Base-by-base conservation (phyloP, 1,140 invertebrate species). In the Achatina immaculata region DNA sequence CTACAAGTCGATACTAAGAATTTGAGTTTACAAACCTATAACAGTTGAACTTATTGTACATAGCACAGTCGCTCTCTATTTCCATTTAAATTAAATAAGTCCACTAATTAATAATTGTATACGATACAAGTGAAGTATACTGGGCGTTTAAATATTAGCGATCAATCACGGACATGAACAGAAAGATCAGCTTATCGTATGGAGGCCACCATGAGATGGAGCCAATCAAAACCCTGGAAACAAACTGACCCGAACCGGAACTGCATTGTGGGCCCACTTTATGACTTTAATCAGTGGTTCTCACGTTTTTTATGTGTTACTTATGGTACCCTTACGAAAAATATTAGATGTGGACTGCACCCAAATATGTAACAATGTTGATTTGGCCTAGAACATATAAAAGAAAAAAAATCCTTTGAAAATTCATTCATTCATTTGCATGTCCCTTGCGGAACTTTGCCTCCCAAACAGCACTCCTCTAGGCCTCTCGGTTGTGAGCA, bases 51-150 rank as follows among this genome's bases (percentile, higher is more conserved):
- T 2, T 55, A 21, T 3, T 55, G 51, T 4, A 62, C 58, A 14
- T 4, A 62, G 16, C 58, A 62, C n/a, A 62, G 9, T 34, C 58
- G 58, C 7, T 28, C 9, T 28, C 28, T 62, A 62, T 28, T 62
- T 62, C 58, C 58, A 55, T 55, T 55, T 55, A 55, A n/a, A n/a
- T n/a, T n/a, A n/a, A n/a, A n/a, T n/a, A n/a, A 19, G 48, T 55
- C 19, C 21, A 62, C 58, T 62, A 16, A 19, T 31, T 31, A 62
- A 31, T 6, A 62, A 34, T 31, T 31, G 31, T 31, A 4, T 28
- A 19, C 58, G 28, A 31, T 19, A 28, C 58, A 31, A 31, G 58
- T 31, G 16, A 31, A 31, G 58, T 31, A 31, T n/a, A 31, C n/a
- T 62, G 58, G n/a, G 9, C 1, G 21, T 11, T 24, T 55, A 55